phyloP scores from a whole-genome alignment of 2,113 vertebrate genomes.

The Castor canadensis region DNA sequence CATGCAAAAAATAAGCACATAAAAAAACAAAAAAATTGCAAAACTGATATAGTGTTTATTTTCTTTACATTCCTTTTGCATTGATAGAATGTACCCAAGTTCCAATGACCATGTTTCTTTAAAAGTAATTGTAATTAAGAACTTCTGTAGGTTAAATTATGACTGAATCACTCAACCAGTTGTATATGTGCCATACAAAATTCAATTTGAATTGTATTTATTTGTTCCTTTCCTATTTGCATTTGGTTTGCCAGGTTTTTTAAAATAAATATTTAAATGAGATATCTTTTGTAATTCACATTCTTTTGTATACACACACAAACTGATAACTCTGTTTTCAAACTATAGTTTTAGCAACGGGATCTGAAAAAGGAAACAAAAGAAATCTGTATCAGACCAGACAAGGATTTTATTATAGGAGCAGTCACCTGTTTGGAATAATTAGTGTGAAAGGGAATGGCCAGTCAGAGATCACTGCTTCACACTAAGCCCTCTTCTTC shows the following conservation, averaged over 20 bases:
- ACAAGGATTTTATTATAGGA: neutral
- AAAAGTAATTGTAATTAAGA: constrained; percentile 35
- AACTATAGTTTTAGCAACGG: neutral
- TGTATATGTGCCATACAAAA: neutral
- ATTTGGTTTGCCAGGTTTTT: neutral
- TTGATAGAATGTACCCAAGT: neutral
- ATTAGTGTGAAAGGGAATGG: fast-evolving
- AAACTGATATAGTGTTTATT: neutral
- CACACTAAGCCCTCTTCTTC: neutral
- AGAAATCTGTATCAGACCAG: fast-evolving
- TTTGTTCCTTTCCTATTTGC: neutral
- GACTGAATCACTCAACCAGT: neutral
- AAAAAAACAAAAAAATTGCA: neutral
- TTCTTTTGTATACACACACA: neutral
- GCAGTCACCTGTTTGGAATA: neutral
- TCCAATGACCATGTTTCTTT: neutral
- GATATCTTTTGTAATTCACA: neutral
- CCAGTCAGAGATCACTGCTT: neutral
- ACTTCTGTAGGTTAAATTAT: neutral
- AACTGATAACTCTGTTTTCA: neutral
- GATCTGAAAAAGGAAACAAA: neutral
- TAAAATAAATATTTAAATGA: neutral
- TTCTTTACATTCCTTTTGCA: neutral
- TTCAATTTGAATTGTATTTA: neutral
- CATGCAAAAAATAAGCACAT: neutral